Base-by-base conservation (phyloP, 1,140 invertebrate genomes). In the Cyphomyrmex costatus region DNA sequence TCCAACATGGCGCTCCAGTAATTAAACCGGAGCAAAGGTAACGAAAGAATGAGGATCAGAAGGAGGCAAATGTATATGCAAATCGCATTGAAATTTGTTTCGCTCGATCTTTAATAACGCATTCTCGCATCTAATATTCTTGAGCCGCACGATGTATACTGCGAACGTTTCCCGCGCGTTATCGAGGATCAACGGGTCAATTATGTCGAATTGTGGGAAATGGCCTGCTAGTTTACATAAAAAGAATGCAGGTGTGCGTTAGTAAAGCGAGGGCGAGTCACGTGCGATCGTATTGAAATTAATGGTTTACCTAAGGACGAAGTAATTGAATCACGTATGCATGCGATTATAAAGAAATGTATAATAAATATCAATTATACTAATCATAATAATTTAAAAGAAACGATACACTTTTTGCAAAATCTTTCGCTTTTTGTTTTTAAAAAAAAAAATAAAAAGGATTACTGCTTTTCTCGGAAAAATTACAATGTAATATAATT, bases 41-140 rank as follows among this genome's bases (percentile, higher is more conserved):
- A 63, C 8, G 79, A 36, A 46, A 56, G 63, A 42, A 30, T 8
- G 16, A 36, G 42, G 4, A 83, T 63, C 21, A 63, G 16, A 56
- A 46, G 61, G 46, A 36, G 56, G 60, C 58, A n/a, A 79, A 60
- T 56, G 84, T 63, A 76, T 84, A 83, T 86, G 89, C 86, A 51
- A 83, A 83, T 61, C 36, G 30, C 42, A 88, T 66, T 70, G 51
- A 73, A 88, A 88, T 87, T 87, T 24, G 65, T 77, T 58, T 71
- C 61, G 24, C 71, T 56, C n/a, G 49, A 77, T 70, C 56, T 33
- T 86, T 71, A 82, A 53, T 76, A 82, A 89, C 84, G 77, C 51
- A 70, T 12, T 66, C 19, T 21, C 6, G 61, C 2, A 21, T 24
- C 14, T 65, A 61, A 80, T 60, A 24, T 36, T 63, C 56, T 61